Conservation (phyloP, 92 coral and sea anemone genomes). For the Zoanthus sansibaricus region DNA sequence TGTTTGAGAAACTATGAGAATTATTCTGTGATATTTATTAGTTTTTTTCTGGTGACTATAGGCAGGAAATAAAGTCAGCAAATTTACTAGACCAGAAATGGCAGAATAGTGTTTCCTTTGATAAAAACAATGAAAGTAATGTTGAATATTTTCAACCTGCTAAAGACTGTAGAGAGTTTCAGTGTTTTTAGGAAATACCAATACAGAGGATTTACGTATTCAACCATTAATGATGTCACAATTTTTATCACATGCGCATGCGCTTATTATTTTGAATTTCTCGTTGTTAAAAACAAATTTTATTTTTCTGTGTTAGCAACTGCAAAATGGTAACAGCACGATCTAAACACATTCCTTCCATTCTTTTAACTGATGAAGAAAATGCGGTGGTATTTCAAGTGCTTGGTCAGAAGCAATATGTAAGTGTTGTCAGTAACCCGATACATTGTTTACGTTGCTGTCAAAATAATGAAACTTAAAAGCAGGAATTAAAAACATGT, state of each 20-base stretch:
- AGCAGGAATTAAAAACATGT: background rate
- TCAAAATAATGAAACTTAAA: background rate
- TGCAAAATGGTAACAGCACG: slow-evolving; percentile 48
- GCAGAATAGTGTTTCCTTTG: no score
- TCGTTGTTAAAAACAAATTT: background rate
- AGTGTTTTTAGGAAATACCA: no score
- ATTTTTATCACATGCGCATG: background rate
- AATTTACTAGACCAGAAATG: no score
- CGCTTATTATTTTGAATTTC: background rate
- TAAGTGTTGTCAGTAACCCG: slow-evolving; percentile 23
- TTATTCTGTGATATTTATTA: no score
- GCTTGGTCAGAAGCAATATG: slow-evolving; percentile 68
- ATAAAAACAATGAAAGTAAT: no score
- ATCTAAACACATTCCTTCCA: slow-evolving; percentile 73
- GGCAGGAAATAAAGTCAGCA: no score
- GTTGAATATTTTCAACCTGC: no score
- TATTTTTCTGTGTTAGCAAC: background rate
- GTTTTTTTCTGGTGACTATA: no score
- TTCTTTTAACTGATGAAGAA: slow-evolving; percentile 72
- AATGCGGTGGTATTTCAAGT: slow-evolving; percentile 53
- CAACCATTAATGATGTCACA: slow-evolving; percentile 1
- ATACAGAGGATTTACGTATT: background rate
- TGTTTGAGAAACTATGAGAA: no score
- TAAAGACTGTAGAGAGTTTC: no score
- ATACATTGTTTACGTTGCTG: background rate